Base-by-base conservation (phyloP, 2,888 invertebrate species). In the Leucophenga maculata region DNA sequence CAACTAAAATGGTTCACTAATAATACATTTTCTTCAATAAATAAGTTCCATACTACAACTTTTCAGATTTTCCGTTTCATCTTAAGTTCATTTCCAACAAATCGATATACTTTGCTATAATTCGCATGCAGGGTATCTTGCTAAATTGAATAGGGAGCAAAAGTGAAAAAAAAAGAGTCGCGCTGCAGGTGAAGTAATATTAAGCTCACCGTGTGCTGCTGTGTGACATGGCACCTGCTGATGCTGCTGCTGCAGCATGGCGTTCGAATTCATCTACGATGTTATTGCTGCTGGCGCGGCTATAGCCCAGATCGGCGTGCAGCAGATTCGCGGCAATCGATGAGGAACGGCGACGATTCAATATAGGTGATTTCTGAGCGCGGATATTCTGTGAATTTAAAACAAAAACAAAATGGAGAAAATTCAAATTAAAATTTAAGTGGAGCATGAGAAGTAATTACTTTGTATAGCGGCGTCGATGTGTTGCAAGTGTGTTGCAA, bases 261-360 rank as follows among this genome's bases (percentile, higher is more conserved):
- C 60, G 44, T 52, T 65, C 39, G 52, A 18, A 16, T 39, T 71
- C 57, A 18, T 67, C 59, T 26, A 69, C 69, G 70, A 74, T 71
- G 48, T 72, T 71, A 66, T 57, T 76, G 65, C 77, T 75, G 69
- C 77, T 83, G 22, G 76, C 75, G 6, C 72, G 69, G 26, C 73
- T 54, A 55, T 73, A 52, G 69, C 71, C 78, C 46, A 78, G 78
- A 70, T 87, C 88, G 20, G 83, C 80, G 44, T 85, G 82, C 39
- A 88, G 73, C 22, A 86, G 74, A 75, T 84, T 86, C 31, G 83
- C 78, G 3, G 86, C 87, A 64, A 88, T 86, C 8, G 88, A 88
- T 6, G 88, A 88, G 14, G 88, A 84, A 26, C 88, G 85, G 69
- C 88, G 83, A 26, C 87, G 78, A 69, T 80, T 82, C 13, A 88